These are phyloP conservation scores for Nicator chloris DNA, from an alignment of 2,113 vertebrate genomes.

Conservation along the genomic window DNA sequence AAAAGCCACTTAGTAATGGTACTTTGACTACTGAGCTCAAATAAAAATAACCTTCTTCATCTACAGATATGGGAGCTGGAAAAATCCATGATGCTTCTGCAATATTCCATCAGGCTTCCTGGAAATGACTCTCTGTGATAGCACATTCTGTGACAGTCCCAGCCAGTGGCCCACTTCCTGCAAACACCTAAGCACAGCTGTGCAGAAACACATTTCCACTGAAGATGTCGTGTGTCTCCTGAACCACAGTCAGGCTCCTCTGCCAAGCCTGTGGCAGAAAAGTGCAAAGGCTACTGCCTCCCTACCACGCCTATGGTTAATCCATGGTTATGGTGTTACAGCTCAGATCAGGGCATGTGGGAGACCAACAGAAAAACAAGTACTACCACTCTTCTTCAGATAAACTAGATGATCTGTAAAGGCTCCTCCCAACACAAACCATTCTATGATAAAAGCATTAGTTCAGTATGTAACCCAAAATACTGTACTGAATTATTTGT, in stretches of 20 bases:
- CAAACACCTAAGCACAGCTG: background rate
- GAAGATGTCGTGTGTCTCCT: accelerated
- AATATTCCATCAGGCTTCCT: background rate
- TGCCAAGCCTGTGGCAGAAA: background rate
- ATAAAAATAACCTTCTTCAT: background rate
- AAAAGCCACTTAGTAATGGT: background rate
- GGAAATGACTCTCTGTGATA: background rate
- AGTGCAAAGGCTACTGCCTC: background rate
- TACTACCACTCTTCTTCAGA: background rate
- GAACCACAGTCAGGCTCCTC: background rate
- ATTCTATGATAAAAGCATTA: background rate
- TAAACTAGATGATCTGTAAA: background rate
- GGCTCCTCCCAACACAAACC: background rate
- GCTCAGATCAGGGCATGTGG: background rate
- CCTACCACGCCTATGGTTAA: accelerated
- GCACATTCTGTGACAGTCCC: background rate
- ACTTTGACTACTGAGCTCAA: background rate
- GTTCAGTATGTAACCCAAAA: background rate
- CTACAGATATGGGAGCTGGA: background rate
- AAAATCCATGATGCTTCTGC: background rate
- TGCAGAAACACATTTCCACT: background rate
- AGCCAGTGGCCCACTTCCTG: background rate
- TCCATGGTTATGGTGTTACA: background rate
- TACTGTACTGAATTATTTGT: background rate
- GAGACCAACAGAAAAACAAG: background rate